Evolutionary conservation across 2,797 vertebrate genomes (phyloP), one percentile per base, ranked within the genome.

Genomic region (Mormyrus hasselquistii): DNA sequence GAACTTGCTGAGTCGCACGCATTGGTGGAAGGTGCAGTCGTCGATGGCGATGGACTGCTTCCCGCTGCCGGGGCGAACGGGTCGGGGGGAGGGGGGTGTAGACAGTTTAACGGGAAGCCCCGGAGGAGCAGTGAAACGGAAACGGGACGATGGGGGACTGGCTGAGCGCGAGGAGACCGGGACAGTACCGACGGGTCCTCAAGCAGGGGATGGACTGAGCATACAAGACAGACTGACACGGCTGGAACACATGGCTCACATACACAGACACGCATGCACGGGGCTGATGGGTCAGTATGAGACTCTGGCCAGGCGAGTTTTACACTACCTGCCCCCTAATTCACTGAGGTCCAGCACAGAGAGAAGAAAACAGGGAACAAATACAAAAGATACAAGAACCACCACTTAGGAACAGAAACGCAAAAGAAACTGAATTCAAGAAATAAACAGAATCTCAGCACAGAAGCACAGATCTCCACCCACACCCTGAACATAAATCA

Each of bases 1-100:
- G 90, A 99, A 99, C 94, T 99, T 99, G 96, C 99, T 99, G 94
- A 99, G 96, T 34, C 96, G 96, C 90, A 97, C 96, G 76, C 96
- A 97, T 92, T 96, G 96, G 91, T 97, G 96, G 93, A 97, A 97
- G 88, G 96, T 90, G 88, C 89, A 90, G 83, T 90, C 89, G 47
- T 57, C 89, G 19, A 86, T 90, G n/a, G 96, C 96, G 89, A 97
- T 96, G 88, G 96, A 99, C 96, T 99, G 99, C 94, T 99, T 99
- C 92, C 99, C 98, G 0, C 98, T 99, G 92, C 5, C 89, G 89
- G 88, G 93, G 92, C 2, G 22, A 19, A 44, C 22, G 57, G 22
- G 7, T 5, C 0, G 16, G 93, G 3, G 57, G n/a, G 34, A 49
- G 25, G 79, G n/a, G 7, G 14, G 8, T 6, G 14, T 2, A 41